Evolutionary conservation across 30 jellyfish, hydroid and myxozoan species (phyloP).

Genomic region (Aurelia sp.): DNA sequence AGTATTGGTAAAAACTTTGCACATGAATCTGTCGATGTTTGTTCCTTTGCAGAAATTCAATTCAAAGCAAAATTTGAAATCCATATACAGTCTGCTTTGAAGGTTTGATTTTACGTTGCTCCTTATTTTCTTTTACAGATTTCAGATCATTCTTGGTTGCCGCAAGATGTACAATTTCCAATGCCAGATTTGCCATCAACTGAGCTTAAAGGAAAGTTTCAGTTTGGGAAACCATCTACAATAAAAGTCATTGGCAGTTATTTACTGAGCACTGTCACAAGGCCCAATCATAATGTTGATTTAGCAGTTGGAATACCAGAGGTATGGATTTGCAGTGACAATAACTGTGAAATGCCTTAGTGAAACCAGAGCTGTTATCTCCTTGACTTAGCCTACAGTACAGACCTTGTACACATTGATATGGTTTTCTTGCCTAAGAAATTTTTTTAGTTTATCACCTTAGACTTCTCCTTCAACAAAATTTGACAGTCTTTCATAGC

Average conservation of each 20-base stretch:
- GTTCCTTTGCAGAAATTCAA: too few species aligned
- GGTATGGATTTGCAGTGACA: conserved; percentile 44
- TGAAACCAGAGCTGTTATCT: too few species aligned
- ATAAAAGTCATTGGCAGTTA: conserved; percentile 88
- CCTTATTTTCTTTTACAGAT: conserved; percentile 23
- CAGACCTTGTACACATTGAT: too few species aligned
- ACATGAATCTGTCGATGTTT: too few species aligned
- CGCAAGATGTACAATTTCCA: conserved; percentile 69
- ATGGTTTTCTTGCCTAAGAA: too few species aligned
- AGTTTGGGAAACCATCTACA: conserved; percentile 70
- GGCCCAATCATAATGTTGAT: conserved; percentile 75
- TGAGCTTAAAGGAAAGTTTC: conserved; percentile 82
- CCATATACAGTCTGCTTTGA: not conserved
- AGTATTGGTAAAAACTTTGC: too few species aligned
- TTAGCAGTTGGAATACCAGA: conserved; percentile 84
- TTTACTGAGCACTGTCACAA: conserved; percentile 73
- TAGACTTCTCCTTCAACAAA: too few species aligned
- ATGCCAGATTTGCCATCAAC: conserved; percentile 61
- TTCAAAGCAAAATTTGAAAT: too few species aligned
- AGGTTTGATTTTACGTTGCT: not conserved
- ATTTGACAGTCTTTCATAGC: too few species aligned
- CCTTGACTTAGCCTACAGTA: too few species aligned
- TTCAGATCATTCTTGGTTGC: conserved; percentile 65
- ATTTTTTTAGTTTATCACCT: too few species aligned
- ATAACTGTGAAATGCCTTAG: not conserved